Percentiles rank a stretch among this genome's conserved stretches.
Conservation (phyloP, 2,888 invertebrate genomes). For the Lepidochrysops patricia region DNA sequence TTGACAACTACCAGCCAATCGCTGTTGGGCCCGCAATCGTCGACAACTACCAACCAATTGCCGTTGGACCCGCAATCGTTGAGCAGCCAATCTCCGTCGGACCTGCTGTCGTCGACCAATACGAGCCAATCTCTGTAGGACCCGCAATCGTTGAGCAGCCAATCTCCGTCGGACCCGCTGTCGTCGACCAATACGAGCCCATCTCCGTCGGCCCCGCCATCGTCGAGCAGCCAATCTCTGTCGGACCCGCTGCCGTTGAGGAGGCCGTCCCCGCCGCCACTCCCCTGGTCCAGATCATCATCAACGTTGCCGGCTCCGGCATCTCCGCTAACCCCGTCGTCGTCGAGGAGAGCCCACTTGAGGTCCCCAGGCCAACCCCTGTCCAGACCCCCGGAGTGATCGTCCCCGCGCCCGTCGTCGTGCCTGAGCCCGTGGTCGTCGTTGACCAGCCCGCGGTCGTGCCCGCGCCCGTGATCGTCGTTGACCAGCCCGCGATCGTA, state of each 20-base stretch:
- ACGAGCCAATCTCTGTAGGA: slow-evolving; percentile 22
- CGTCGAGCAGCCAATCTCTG: slow-evolving; percentile 23
- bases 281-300: slow-evolving; percentile 31
- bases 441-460: slow-evolving; percentile 19
- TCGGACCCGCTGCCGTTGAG: slow-evolving; percentile 28
- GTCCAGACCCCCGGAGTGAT: slow-evolving; percentile 15
- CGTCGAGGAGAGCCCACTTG: slow-evolving; percentile 17
- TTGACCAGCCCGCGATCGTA: neutral
- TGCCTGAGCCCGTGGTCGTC: slow-evolving; percentile 22
- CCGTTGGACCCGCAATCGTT: slow-evolving; percentile 25
- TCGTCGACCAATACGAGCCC: slow-evolving; percentile 16
- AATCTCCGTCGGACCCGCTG: slow-evolving; percentile 20
- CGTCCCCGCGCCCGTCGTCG: slow-evolving; percentile 13
- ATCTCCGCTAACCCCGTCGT: slow-evolving; percentile 17
- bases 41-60: slow-evolving; percentile 16
- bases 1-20: slow-evolving; percentile 26
- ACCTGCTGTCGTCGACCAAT: slow-evolving; percentile 25
- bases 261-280: slow-evolving; percentile 18
- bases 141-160: slow-evolving; percentile 27
- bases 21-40: slow-evolving; percentile 20
- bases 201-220: slow-evolving; percentile 25
- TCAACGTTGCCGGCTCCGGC: slow-evolving; percentile 23
- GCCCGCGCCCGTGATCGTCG: slow-evolving; percentile 7
- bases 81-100: slow-evolving; percentile 26
- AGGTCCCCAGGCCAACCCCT: slow-evolving; percentile 10